Evolutionary conservation across 2,797 vertebrate species (phyloP), one percentile per base, ranked within the genome.

Genomic region (Setipinna tenuifilis): DNA sequence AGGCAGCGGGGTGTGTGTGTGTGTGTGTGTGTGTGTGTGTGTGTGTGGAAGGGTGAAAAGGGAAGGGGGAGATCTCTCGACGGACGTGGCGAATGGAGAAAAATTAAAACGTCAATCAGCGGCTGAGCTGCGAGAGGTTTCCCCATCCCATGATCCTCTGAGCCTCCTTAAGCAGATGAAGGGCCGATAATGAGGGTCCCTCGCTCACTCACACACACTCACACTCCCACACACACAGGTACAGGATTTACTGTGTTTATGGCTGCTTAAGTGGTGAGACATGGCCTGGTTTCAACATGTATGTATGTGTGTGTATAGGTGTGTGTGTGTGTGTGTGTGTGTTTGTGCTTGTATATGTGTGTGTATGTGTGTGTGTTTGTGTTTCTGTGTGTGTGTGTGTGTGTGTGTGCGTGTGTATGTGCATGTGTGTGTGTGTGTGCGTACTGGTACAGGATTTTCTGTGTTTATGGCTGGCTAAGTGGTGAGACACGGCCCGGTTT

Each of bases 81-180:
- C 14, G 68, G 31, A 75, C 35, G 71, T 44, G 71, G 35, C 71
- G 35, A 44, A 78, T 78, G 71, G 71, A 41, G 71, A 41, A 78
- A 86, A 87, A 89, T 85, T 62, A 82, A 84, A 86, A 82, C 50
- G 83, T 87, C 88, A 89, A 82, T 87, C 83, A 85, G 82, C 78
- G 54, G 41, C 75, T 80, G 0, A 41, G 61, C 48, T 82, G 2
- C 11, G 44, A 44, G 35, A 14, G 7, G 17, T 6, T 78, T 78
- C 71, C 31, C 31, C 44, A 78, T 41, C 2, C 6, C 21, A 17
- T 44, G 16, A 0, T 16, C 31, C 10, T 31, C 35, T 78, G 44
- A 44, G 71, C 17, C 35, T 41, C 31, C 71, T 78, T 44, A 78
- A 78, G 16, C 17, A 14, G 71, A 78, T 78, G 44, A 78, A 19